These are phyloP conservation scores for Procambarus clarkii DNA, from an alignment of 1,140 invertebrate genomes.

Conservation along the genomic window DNA sequence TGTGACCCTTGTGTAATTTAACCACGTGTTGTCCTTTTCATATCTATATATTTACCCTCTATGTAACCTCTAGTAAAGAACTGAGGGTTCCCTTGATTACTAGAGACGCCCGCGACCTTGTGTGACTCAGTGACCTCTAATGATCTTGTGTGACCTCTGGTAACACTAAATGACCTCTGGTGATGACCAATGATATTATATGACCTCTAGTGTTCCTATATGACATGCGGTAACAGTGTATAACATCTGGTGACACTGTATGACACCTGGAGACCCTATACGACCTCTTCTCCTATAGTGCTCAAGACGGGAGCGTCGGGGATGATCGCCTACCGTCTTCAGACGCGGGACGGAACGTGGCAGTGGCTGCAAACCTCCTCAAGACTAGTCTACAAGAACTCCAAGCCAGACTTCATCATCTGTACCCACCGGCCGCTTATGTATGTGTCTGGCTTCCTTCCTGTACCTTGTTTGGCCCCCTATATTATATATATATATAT, in stretches of 20 bases:
- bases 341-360: constrained; percentile 95
- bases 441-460: constrained; percentile 80
- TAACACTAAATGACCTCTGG: no score
- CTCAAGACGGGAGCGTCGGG: constrained; percentile 98
- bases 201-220: neutral
- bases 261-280: neutral
- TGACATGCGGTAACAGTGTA: neutral
- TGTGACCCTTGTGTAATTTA: no score
- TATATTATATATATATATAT: no score
- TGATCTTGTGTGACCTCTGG: no score
- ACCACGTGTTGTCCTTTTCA: no score
- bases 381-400: constrained; percentile 98
- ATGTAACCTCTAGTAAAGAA: no score
- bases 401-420: constrained; percentile 98
- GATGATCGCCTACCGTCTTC: constrained; percentile 97
- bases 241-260: neutral
- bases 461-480: no score
- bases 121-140: no score
- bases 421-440: constrained; percentile 97
- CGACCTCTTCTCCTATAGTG: constrained; percentile 82
- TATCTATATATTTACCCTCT: no score
- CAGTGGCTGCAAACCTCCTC: constrained; percentile 99
- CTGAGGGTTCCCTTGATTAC: no score
- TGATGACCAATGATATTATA: no score
- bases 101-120: no score